Base-by-base conservation (phyloP, 2,888 invertebrate genomes). In the Lochmaea crataegi region DNA sequence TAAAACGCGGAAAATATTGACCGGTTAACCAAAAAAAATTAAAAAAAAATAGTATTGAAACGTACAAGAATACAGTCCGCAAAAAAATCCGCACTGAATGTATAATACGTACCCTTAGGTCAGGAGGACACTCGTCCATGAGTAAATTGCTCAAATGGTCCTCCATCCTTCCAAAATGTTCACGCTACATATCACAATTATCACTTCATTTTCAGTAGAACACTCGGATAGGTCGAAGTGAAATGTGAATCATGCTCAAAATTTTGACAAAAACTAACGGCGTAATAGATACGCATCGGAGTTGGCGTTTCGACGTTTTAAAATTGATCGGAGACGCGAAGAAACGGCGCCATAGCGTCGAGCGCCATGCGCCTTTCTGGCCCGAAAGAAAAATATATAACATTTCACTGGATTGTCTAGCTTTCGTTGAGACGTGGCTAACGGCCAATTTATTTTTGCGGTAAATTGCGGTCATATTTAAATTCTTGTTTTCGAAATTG, bases 71-170 rank as follows among this genome's bases (percentile, higher is more conserved):
- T 9, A 38, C 9, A 9, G 9, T 38, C 9, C 32, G 7, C 32
- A 38, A 38, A 9, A 38, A 38, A 38, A 38, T 38, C 9, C 32
- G 7, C 32, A 38, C 9, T 38, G 7, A 7, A 38, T 38, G 32
- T 38, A 53, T n/a, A n/a, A n/a, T 16, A 53, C 79, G 78, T 81
- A 85, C 85, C 84, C 83, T 80, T 45, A 85, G 79, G 79, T 85
- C 84, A 72, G 84, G 84, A 60, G 85, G 84, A 80, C 83, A 83
- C 73, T 84, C 84, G 78, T 85, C 83, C 83, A 85, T 84, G 69
- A 85, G 79, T 65, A 85, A 77, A 73, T 83, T 81, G 71, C 77
- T 78, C 72, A 79, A 82, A 77, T 82, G 83, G 78, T 83, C 81
- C 82, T 84, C 83, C 84, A 84, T 84, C 73, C 22, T 60, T 65